Conservation (phyloP, 2,113 vertebrate genomes). For the Toxotes jaculatrix region DNA sequence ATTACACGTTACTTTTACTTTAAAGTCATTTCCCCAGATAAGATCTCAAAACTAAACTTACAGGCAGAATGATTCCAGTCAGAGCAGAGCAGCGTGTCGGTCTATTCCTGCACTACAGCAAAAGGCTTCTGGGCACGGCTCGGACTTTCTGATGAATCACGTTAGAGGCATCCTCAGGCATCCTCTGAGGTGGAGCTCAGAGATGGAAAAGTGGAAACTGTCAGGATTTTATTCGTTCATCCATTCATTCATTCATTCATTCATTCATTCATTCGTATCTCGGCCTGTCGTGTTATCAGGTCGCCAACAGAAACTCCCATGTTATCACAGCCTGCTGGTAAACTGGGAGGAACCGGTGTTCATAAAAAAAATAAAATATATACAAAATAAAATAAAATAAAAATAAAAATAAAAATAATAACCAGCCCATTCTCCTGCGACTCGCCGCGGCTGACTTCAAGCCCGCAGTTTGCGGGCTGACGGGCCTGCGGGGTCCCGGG, state of each 20-base stretch:
- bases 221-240: conserved; percentile 27
- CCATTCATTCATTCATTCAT: conserved; percentile 27
- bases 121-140: neutral
- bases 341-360: conserved; percentile 47
- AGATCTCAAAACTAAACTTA: neutral
- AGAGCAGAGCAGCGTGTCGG: neutral
- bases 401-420: neutral
- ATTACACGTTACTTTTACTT: too few species aligned
- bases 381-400: neutral
- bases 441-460: conserved; percentile 6
- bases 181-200: neutral
- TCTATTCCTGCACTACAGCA: neutral
- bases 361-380: too few species aligned
- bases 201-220: neutral
- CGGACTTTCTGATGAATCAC: conserved; percentile 41
- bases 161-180: conserved; percentile 17
- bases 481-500: conserved; percentile 25
- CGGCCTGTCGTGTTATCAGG: neutral
- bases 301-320: neutral
- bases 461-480: conserved; percentile 14
- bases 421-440: conserved; percentile 20
- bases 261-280: neutral
- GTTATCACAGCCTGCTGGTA: neutral
- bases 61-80: neutral
- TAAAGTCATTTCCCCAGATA: neutral